Conservation (phyloP, 1,140 invertebrate genomes). For the Temnothorax longispinosus region DNA sequence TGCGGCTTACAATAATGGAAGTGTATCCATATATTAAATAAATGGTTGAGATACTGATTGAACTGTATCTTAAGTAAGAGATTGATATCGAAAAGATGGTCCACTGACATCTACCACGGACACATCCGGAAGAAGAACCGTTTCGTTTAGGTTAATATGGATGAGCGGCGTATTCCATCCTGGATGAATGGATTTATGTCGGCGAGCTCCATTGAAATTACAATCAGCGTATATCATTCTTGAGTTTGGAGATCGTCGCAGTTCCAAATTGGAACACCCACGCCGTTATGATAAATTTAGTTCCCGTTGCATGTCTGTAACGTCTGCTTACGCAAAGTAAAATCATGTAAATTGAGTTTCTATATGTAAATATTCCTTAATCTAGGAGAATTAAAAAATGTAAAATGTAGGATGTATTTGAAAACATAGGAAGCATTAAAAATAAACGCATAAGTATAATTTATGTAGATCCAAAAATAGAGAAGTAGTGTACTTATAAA, state of each 20-base stretch:
- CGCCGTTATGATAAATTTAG: conserved; percentile 60
- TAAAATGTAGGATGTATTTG: neutral
- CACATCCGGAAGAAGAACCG: conserved; percentile 72
- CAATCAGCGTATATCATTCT: conserved; percentile 65
- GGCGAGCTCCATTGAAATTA: conserved; percentile 70
- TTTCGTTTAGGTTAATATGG: conserved; percentile 72
- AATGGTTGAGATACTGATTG: neutral
- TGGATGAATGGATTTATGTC: conserved; percentile 60
- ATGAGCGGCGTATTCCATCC: conserved; percentile 69
- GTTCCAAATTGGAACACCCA: conserved; percentile 73
- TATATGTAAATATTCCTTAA: neutral
- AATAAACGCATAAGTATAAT: neutral
- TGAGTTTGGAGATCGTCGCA: conserved; percentile 4
- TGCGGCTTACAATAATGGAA: conserved; percentile 6
- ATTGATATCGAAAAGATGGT: conserved; percentile 64
- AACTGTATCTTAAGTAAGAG: conserved; percentile 10
- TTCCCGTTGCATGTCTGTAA: neutral
- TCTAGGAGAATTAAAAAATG: neutral
- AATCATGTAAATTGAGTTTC: neutral
- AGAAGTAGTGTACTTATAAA: neutral
- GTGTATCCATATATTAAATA: conserved; percentile 27
- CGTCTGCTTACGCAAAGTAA: neutral
- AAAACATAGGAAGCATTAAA: neutral
- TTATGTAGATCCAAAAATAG: neutral
- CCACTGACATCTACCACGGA: conserved; percentile 53